Percentiles rank a stretch among this genome's conserved stretches.
Evolutionary conservation across 2,113 vertebrate species (phyloP).

Genomic region (Acanthisitta chloris): DNA sequence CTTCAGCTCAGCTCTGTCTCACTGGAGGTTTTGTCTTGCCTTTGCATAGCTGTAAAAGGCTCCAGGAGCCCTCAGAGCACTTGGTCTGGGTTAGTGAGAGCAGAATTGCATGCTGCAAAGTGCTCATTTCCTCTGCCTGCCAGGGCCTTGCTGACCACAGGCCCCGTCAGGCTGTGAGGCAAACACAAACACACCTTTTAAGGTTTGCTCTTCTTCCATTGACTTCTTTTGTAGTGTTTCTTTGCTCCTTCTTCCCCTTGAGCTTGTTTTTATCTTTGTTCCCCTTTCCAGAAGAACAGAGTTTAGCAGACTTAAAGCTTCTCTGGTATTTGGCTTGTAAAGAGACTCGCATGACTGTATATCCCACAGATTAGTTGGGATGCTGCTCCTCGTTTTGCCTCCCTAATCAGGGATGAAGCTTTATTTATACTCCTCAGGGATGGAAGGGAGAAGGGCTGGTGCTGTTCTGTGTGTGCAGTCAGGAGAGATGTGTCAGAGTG

Average conservation of each 20-base stretch:
- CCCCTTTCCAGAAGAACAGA: not conserved
- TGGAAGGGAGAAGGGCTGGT: not conserved
- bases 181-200: not conserved
- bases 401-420: conserved; percentile 31
- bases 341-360: not conserved
- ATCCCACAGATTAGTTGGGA: conserved; percentile 12
- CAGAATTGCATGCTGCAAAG: not conserved
- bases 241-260: not conserved
- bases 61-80: no score
- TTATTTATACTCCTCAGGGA: not conserved
- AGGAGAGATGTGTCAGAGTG: not conserved
- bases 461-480: not conserved
- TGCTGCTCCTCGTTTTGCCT: not conserved
- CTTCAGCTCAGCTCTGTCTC: not conserved
- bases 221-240: not conserved
- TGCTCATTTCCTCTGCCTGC: conserved; percentile 17
- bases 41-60: no score
- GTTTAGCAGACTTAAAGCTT: not conserved
- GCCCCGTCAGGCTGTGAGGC: not conserved
- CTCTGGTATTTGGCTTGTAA: not conserved
- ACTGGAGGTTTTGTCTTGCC: not conserved
- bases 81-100: not conserved
- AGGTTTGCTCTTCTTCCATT: not conserved
- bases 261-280: not conserved
- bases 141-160: not conserved